Percentiles rank a stretch among this genome's conserved stretches.
These are phyloP conservation scores for Ceratotherium simum DNA, from an alignment of 2,113 vertebrate genomes.

Conservation along the genomic window DNA sequence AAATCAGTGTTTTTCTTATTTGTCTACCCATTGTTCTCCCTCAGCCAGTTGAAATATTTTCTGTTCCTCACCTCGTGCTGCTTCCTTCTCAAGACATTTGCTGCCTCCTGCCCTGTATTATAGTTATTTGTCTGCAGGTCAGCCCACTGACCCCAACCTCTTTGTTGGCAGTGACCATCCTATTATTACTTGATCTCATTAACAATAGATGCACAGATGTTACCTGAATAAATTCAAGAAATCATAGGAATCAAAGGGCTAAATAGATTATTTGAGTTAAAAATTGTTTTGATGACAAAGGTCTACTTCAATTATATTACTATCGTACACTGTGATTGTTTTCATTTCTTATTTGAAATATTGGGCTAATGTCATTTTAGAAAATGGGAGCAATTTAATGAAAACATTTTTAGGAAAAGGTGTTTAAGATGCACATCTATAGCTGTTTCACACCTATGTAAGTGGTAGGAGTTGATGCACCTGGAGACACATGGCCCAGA, in stretches of 20 bases:
- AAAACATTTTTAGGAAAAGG: background rate
- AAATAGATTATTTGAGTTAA: background rate
- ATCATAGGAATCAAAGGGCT: background rate
- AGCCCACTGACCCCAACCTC: background rate
- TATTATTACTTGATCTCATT: background rate
- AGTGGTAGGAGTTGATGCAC: background rate
- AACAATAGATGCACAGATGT: background rate
- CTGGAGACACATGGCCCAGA: background rate
- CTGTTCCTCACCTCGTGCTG: background rate
- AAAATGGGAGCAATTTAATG: background rate
- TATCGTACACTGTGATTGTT: background rate
- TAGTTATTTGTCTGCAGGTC: background rate
- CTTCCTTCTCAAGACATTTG: background rate
- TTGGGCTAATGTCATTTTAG: background rate
- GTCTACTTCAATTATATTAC: background rate
- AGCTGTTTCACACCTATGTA: background rate
- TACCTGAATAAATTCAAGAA: background rate
- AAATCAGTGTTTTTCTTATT: background rate
- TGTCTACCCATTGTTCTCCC: background rate
- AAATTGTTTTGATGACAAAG: background rate
- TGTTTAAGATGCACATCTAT: background rate
- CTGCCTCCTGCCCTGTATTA: background rate
- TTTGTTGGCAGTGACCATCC: background rate
- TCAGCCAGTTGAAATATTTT: accelerated
- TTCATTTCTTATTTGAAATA: background rate